These are phyloP conservation scores for Rhogogaster chlorosoma DNA, from an alignment of 2,888 invertebrate species.

Conservation along the genomic window DNA sequence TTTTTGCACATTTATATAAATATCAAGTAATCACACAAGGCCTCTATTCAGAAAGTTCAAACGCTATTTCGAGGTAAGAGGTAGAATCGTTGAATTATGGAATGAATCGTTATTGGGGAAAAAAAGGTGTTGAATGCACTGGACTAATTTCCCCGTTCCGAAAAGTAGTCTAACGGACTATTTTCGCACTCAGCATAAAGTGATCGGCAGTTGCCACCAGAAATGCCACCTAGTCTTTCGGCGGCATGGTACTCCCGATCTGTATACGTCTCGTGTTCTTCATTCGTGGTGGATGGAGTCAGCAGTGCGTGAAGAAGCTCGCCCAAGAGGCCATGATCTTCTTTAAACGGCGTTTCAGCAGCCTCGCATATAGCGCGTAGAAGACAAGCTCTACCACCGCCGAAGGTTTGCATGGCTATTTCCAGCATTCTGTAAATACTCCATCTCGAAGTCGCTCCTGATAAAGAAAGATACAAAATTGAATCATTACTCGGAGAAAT, in stretches of 20 bases:
- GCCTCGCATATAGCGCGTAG: slow-evolving; percentile 89
- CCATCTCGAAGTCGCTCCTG: slow-evolving; percentile 75
- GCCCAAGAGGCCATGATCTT: slow-evolving; percentile 86
- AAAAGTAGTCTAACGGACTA: slow-evolving; percentile 81
- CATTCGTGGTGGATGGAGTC: slow-evolving; percentile 85
- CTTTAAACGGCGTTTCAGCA: slow-evolving; percentile 84
- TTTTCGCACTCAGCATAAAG: slow-evolving; percentile 82
- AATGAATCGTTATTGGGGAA: background rate
- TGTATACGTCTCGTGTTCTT: slow-evolving; percentile 81
- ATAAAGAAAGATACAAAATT: background rate
- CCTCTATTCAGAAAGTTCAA: background rate
- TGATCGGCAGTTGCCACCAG: slow-evolving; percentile 74
- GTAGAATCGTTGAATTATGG: background rate
- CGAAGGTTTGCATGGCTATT: slow-evolving; percentile 78
- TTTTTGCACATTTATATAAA: background rate
- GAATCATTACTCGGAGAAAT: background rate
- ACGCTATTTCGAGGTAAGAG: background rate
- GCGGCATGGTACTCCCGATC: slow-evolving; percentile 87
- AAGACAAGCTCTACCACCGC: slow-evolving; percentile 82
- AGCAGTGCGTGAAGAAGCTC: slow-evolving; percentile 88
- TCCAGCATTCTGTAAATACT: slow-evolving; percentile 83
- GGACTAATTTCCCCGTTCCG: slow-evolving; percentile 66
- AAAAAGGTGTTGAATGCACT: slow-evolving; percentile 31
- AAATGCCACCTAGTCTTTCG: slow-evolving; percentile 81
- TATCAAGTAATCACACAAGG: background rate